Percentiles rank a stretch among this genome's conserved stretches.
phyloP scores from a whole-genome alignment of 23 tunicate genomes.

The Clavelina lepadiformis region DNA sequence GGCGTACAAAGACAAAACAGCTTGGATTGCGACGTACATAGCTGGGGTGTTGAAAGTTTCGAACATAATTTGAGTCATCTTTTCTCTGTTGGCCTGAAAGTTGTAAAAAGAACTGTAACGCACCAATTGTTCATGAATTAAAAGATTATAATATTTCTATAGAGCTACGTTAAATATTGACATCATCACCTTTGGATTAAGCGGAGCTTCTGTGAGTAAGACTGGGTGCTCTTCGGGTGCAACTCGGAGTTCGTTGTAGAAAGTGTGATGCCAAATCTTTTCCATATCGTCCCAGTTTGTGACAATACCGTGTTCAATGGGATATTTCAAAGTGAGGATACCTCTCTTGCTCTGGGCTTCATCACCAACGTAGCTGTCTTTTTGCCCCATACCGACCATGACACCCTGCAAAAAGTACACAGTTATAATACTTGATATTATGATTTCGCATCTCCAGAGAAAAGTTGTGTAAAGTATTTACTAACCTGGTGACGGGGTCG shows the following conservation, averaged over 20 bases:
- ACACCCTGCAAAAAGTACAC: constrained; percentile 31
- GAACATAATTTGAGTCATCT: constrained; percentile 45
- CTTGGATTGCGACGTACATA: constrained; percentile 33
- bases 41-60: constrained; percentile 31
- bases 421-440: background rate
- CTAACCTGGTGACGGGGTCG: constrained; percentile 88
- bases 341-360: constrained; percentile 81
- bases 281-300: constrained; percentile 98
- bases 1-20: constrained; percentile 52
- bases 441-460: background rate
- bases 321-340: constrained; percentile 72
- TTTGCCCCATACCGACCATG: constrained; percentile 90
- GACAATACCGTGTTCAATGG: constrained; percentile 83
- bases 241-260: constrained; percentile 88
- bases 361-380: constrained; percentile 82
- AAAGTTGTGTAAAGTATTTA: background rate
- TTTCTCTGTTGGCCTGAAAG: constrained; percentile 44
- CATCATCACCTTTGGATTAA: constrained; percentile 25
- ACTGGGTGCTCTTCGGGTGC: constrained; percentile 79
- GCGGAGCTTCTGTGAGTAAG: constrained; percentile 71
- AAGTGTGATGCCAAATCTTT: constrained; percentile 98
- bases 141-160: background rate
- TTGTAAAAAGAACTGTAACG: background rate
- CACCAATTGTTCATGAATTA: background rate
- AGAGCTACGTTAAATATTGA: background rate